Percentiles rank a stretch among this genome's conserved stretches.
Evolutionary conservation across 2,797 vertebrate species (phyloP).

Genomic region (Peromyscus melanophrys): DNA sequence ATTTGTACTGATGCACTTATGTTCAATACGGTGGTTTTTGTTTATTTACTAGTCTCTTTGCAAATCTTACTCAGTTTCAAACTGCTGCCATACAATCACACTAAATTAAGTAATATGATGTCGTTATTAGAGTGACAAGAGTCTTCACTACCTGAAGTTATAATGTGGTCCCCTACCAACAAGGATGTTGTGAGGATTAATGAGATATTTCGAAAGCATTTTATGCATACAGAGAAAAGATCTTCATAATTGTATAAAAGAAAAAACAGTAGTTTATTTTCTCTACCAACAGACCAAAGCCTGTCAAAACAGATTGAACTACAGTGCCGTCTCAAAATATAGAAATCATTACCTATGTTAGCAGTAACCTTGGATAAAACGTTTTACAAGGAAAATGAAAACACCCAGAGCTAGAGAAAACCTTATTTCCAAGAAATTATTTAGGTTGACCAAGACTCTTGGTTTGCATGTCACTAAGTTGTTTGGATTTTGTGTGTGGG

Average conservation of each 20-base stretch:
- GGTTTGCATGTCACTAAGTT: background rate
- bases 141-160: slow-evolving; percentile 68
- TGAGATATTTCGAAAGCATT: slow-evolving; percentile 77
- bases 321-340: slow-evolving; percentile 29
- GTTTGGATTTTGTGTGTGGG: background rate
- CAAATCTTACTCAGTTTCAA: slow-evolving; percentile 60
- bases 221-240: slow-evolving; percentile 71
- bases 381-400: background rate
- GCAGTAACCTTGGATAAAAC: background rate
- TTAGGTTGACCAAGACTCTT: background rate
- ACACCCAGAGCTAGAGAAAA: background rate
- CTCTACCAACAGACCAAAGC: background rate
- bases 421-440: background rate
- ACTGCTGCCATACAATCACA: slow-evolving; percentile 63
- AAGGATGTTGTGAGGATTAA: slow-evolving; percentile 74
- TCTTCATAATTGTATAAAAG: slow-evolving; percentile 66
- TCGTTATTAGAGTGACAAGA: slow-evolving; percentile 75
- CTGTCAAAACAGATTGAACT: slow-evolving; percentile 72
- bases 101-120: slow-evolving; percentile 78
- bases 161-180: slow-evolving; percentile 64
- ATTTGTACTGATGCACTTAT: slow-evolving; percentile 54
- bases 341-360: slow-evolving; percentile 43
- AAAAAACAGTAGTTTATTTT: slow-evolving; percentile 66
- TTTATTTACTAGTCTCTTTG: slow-evolving; percentile 72
- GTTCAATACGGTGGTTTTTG: slow-evolving; percentile 25